Percentiles rank a stretch among this genome's conserved stretches.
Evolutionary conservation across 2,113 vertebrate species (phyloP).

Genomic region (Pristiophorus japonicus): DNA sequence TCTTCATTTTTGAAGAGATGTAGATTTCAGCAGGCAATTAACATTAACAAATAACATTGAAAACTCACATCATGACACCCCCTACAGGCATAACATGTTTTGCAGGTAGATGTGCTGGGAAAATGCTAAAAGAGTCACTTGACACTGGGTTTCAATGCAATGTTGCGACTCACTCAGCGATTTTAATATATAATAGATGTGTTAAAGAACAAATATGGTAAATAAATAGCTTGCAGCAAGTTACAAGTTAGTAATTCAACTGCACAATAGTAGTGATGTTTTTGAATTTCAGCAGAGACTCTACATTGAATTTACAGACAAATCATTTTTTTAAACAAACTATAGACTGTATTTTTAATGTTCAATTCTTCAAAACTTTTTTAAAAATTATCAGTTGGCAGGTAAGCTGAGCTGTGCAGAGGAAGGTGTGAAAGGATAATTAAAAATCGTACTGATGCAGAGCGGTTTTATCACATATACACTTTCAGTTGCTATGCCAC

Average conservation of each 20-base stretch:
- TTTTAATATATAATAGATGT: conserved; percentile 20
- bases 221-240: background rate
- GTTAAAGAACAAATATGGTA: conserved; percentile 12
- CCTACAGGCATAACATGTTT: background rate
- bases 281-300: background rate
- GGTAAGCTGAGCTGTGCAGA: conserved; percentile 21
- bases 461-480: background rate
- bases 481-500: conserved; percentile 29
- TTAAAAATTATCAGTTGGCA: background rate
- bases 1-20: background rate
- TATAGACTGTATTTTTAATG: background rate
- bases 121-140: background rate
- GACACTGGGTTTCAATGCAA: background rate
- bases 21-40: background rate
- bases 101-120: background rate
- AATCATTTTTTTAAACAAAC: background rate
- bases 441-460: conserved; percentile 20
- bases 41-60: background rate
- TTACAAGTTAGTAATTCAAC: background rate
- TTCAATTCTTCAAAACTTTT: background rate
- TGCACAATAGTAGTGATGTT: background rate
- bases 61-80: background rate
- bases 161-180: background rate
- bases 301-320: background rate
- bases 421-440: conserved; percentile 27